Evolutionary conservation across 2,113 vertebrate species (phyloP), one percentile per base, ranked within the genome.

Genomic region (Cyanoramphus novaezelandiae): DNA sequence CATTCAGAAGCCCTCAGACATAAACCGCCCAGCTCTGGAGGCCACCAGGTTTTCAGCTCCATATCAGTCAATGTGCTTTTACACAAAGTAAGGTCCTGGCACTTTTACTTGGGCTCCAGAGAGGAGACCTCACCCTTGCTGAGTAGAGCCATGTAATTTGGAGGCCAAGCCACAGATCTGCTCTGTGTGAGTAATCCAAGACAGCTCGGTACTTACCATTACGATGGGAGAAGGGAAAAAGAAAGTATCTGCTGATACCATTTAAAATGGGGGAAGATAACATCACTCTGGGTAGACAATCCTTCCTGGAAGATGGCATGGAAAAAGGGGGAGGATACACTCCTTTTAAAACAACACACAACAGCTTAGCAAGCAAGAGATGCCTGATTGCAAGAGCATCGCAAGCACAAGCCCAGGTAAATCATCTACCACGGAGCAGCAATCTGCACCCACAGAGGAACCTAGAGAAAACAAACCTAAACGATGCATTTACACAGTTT

Each of bases 1-100:
- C 86, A 91, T 96, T 95, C 74, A 94, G 87, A 94, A 97, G 75
- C 79, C 93, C 78, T 94, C 91, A 86, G 82, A 95, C 90, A 93
- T 68, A 95, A 97, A 97, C 96, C 33, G 68, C 60, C 59, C 46
- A 31, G 75, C 74, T 95, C 82, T 75, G 77, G 87, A 55, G 69
- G 94, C 72, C 82, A 74, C 79, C 5, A 1, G 18, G 75, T 95
- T 93, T 96, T 81, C 88, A 49, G 53, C 94, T 93, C 17, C 2
- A 31, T 79, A 79, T 57, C 35, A 1, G 46, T 20, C 74, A 72
- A 52, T 4, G 4, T 90, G 59, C 46, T 88, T 84, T 82, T 17
- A 72, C 5, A 1, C 41, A 67, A n/a, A 72, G 33, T 44, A 31
- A 35, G 60, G 88, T 65, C 47, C 64, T 78, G 69, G 76, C 76